Percentiles rank a stretch among this genome's conserved stretches.
These are phyloP conservation scores for Tetragonisca angustula DNA, from an alignment of 2,888 invertebrate genomes.

Conservation along the genomic window DNA sequence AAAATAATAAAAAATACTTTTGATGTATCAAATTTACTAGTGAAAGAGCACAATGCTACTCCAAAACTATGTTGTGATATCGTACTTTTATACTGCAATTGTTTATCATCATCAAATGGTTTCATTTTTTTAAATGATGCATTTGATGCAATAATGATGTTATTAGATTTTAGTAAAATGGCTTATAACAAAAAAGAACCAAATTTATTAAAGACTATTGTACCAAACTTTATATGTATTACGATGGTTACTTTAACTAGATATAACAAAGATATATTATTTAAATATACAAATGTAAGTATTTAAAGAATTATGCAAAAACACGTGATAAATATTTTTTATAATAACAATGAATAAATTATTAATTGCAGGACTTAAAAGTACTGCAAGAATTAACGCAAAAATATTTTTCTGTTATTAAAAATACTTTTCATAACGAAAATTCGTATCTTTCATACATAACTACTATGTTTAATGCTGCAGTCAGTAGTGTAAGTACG, in stretches of 20 bases:
- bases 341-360: constrained; percentile 23
- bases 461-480: constrained; percentile 66
- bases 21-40: constrained; percentile 48
- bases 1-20: constrained; percentile 65
- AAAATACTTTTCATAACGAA: constrained; percentile 32
- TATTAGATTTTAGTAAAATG: constrained; percentile 62
- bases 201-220: constrained; percentile 54
- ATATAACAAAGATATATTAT: constrained; percentile 47
- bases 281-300: constrained; percentile 67
- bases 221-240: constrained; percentile 65
- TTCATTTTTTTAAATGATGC: constrained; percentile 61
- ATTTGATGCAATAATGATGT: constrained; percentile 52
- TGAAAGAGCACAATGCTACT: constrained; percentile 51
- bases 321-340: neutral
- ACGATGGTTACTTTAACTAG: constrained; percentile 62
- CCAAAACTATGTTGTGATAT: constrained; percentile 69
- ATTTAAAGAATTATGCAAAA: neutral
- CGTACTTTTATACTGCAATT: constrained; percentile 66
- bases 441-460: constrained; percentile 53
- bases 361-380: constrained; percentile 65
- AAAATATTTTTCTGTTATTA: constrained; percentile 56
- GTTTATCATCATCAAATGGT: constrained; percentile 57
- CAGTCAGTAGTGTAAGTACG: constrained; percentile 64
- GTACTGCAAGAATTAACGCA: constrained; percentile 50
- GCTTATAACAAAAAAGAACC: constrained; percentile 62